Evolutionary conservation across 1,140 invertebrate genomes (phyloP).

Genomic region (Rhizoglyphus robini): DNA sequence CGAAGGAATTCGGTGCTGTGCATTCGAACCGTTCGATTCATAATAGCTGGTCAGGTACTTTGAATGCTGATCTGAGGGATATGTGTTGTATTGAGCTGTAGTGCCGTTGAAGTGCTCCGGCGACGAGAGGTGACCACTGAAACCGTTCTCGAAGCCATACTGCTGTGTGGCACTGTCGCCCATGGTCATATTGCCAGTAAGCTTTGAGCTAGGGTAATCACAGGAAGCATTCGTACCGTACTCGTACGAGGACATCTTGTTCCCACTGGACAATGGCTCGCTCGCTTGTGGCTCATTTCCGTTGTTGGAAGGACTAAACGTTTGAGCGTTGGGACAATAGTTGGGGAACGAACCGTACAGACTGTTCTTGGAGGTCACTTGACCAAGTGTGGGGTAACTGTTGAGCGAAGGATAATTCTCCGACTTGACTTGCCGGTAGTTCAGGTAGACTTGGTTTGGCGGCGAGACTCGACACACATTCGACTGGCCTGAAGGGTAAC

Average conservation of each 20-base stretch:
- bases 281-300: background rate
- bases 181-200: background rate
- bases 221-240: conserved; percentile 1
- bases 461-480: background rate
- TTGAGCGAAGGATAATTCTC: background rate
- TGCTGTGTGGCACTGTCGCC: background rate
- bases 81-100: no score
- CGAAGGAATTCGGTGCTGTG: conserved; percentile 8
- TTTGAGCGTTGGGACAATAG: background rate
- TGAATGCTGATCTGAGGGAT: background rate
- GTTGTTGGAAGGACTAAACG: background rate
- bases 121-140: background rate
- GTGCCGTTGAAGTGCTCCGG: background rate
- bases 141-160: background rate
- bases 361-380: background rate
- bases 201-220: conserved; percentile 5
- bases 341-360: background rate
- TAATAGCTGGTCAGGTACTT: no score
- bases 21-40: no score
- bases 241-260: background rate
- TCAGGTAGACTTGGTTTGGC: background rate
- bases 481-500: background rate
- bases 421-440: background rate
- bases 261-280: background rate
- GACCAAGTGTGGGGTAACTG: background rate